These are phyloP conservation scores for Procambarus clarkii DNA, from an alignment of 1,140 invertebrate genomes.

Conservation along the genomic window DNA sequence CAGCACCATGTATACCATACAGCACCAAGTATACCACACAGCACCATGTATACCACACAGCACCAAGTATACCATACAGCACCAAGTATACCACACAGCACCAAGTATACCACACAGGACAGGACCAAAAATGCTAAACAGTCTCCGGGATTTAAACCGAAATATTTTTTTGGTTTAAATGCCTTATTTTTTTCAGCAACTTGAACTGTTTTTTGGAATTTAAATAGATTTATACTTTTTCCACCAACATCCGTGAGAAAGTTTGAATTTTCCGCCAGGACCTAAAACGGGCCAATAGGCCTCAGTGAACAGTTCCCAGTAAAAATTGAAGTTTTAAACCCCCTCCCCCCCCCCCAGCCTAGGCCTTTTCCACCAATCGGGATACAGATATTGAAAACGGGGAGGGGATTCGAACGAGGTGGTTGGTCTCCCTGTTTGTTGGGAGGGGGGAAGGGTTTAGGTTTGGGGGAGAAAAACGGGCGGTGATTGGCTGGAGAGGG, in stretches of 20 bases:
- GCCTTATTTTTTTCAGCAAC: slow-evolving; percentile 18
- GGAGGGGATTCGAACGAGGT: neutral
- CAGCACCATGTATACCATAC: no score
- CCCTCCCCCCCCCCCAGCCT: neutral
- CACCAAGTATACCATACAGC: no score
- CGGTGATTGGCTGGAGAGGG: slow-evolving; percentile 29
- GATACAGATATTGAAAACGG: slow-evolving; percentile 32
- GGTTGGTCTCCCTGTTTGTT: neutral
- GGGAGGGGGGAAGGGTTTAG: slow-evolving; percentile 34
- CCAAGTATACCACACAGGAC: no score
- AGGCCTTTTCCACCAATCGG: slow-evolving; percentile 50
- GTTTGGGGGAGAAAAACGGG: slow-evolving; percentile 30
- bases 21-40: no score
- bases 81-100: no score
- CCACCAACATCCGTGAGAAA: slow-evolving; percentile 26
- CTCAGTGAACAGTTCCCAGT: slow-evolving; percentile 12
- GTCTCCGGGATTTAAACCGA: slow-evolving; percentile 24
- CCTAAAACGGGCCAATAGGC: neutral
- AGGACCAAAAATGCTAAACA: no score
- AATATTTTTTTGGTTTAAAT: neutral
- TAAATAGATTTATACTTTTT: slow-evolving; percentile 27
- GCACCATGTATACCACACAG: no score
- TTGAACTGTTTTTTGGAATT: neutral
- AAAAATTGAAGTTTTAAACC: slow-evolving; percentile 4
- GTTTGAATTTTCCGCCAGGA: neutral